Percentiles rank a stretch among this genome's conserved stretches.
Evolutionary conservation across 53 echinoderm and acorn worm genomes (phyloP).

Genomic region (Luidia sarsii): DNA sequence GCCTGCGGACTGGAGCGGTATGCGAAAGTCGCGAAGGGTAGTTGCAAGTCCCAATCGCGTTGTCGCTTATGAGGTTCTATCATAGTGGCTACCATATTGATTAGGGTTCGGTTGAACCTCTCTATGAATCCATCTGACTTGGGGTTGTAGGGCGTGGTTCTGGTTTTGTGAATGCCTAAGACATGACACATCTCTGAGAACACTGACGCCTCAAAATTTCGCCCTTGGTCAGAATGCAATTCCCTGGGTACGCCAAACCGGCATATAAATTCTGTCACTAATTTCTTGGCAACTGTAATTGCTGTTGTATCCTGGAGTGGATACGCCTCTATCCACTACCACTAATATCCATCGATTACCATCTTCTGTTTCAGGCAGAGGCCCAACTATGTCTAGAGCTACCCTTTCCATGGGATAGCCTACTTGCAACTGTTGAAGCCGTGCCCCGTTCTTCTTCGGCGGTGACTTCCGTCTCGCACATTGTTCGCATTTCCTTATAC

Average conservation of each 20-base stretch:
- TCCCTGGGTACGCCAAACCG: neutral
- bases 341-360: conserved; percentile 60
- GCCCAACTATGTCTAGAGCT: conserved; percentile 58
- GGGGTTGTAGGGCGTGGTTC: conserved; percentile 51
- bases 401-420: conserved; percentile 49
- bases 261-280: conserved; percentile 5
- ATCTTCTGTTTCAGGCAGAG: conserved; percentile 25
- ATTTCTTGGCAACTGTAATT: neutral
- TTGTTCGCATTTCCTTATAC: conserved; percentile 35
- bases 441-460: conserved; percentile 33
- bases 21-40: conserved; percentile 36
- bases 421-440: conserved; percentile 46
- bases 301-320: neutral
- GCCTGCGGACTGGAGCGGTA: conserved; percentile 26
- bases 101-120: conserved; percentile 43
- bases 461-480: conserved; percentile 59
- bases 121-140: conserved; percentile 60
- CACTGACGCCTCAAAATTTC: conserved; percentile 4
- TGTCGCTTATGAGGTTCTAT: conserved; percentile 28
- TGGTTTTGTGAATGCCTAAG: conserved; percentile 44
- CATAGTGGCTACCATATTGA: conserved; percentile 22
- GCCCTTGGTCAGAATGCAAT: conserved; percentile 6
- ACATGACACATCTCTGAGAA: conserved; percentile 30
- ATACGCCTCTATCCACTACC: conserved; percentile 32
- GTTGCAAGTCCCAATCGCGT: neutral